Conservation (phyloP, 2,797 vertebrate genomes). For the Tragelaphus eurycerus region DNA sequence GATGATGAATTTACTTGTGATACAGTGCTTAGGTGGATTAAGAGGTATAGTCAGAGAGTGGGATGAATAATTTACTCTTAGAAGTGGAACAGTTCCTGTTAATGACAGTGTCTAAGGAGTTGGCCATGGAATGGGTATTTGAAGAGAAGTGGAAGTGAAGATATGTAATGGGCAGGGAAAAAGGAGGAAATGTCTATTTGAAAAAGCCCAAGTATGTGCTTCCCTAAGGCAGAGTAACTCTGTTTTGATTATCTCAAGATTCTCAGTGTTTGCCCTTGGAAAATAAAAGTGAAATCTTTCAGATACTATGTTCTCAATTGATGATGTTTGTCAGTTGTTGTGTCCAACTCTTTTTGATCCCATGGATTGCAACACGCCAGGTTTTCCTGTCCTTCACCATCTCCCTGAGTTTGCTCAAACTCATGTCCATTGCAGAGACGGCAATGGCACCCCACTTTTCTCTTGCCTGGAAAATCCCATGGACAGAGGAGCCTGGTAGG, state of each 20-base stretch:
- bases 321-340: background rate
- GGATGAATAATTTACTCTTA: background rate
- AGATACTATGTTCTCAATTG: background rate
- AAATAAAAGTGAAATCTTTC: constrained; percentile 30
- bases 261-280: constrained; percentile 20
- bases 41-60: background rate
- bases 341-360: background rate
- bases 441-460: no score
- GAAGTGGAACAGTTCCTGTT: background rate
- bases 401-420: background rate
- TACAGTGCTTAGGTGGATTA: background rate
- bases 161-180: background rate
- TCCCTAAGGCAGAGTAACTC: background rate
- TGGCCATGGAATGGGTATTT: background rate
- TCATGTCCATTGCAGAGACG: background rate
- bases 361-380: background rate
- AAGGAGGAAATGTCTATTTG: background rate
- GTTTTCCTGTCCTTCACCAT: background rate
- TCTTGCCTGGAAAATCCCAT: no score
- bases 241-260: constrained; percentile 5
- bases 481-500: no score
- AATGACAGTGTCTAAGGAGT: background rate
- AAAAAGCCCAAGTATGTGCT: background rate
- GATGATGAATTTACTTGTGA: background rate
- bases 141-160: background rate